Percentiles rank a stretch among this genome's conserved stretches.
These are phyloP conservation scores for Petroica traversi DNA, from an alignment of 2,113 vertebrate species.

Conservation along the genomic window DNA sequence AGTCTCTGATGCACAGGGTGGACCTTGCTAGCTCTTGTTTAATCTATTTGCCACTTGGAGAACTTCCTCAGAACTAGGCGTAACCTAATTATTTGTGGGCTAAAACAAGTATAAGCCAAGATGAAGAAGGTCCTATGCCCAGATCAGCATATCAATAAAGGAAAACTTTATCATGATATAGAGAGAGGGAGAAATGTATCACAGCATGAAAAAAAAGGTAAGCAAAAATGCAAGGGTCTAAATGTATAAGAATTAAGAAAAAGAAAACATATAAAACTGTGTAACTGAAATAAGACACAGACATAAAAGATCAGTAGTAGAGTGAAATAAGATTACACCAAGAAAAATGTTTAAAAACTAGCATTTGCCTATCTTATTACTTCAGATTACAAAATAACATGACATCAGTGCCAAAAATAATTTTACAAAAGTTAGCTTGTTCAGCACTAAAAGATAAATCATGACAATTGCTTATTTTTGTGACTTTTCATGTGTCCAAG, in stretches of 20 bases:
- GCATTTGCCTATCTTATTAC: neutral
- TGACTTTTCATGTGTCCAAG: neutral
- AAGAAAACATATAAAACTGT: neutral
- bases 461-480: neutral
- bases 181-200: neutral
- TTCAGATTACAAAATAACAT: neutral
- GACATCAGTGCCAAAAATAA: neutral
- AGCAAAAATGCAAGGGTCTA: neutral
- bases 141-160: neutral
- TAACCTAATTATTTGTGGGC: neutral
- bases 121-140: neutral
- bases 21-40: neutral
- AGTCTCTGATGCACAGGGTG: neutral
- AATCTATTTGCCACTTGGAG: neutral
- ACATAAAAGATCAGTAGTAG: neutral
- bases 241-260: neutral
- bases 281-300: neutral
- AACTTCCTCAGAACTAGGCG: neutral
- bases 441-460: neutral
- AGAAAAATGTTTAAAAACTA: neutral
- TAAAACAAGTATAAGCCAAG: neutral
- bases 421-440: neutral
- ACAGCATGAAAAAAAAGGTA: neutral
- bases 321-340: neutral
- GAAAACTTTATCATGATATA: neutral